Conservation (phyloP, 1,140 invertebrate genomes). For the Lutraria rhynchaena region DNA sequence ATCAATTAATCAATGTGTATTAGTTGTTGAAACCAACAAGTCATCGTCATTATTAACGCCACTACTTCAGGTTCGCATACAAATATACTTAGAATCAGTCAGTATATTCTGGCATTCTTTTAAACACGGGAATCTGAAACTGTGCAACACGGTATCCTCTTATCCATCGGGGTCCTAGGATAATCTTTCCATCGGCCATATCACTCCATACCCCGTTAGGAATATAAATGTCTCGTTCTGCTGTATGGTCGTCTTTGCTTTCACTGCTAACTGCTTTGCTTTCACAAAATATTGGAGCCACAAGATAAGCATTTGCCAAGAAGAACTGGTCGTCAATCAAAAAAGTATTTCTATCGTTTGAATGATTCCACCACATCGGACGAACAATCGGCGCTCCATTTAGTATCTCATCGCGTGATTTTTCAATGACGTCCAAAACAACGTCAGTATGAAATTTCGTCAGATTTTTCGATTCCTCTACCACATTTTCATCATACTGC, state of each 20-base stretch:
- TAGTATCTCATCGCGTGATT: slow-evolving; percentile 85
- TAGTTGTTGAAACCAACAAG: too few relatives aligned
- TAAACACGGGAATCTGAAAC: slow-evolving; percentile 46
- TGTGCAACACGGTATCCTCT: slow-evolving; percentile 24
- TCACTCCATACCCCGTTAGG: slow-evolving; percentile 55
- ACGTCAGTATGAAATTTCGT: slow-evolving; percentile 88
- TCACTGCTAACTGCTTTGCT: slow-evolving; percentile 70
- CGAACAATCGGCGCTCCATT: slow-evolving; percentile 87
- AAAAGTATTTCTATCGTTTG: slow-evolving; percentile 89
- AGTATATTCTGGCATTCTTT: slow-evolving; percentile 39
- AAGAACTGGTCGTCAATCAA: slow-evolving; percentile 91
- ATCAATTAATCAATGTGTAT: too few relatives aligned
- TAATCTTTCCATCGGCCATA: slow-evolving; percentile 1
- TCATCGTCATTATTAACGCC: too few relatives aligned
- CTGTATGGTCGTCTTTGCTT: not conserved
- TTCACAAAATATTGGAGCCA: slow-evolving; percentile 90
- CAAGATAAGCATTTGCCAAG: slow-evolving; percentile 90
- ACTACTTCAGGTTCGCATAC: too few relatives aligned
- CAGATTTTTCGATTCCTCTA: slow-evolving; percentile 86
- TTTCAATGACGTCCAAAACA: slow-evolving; percentile 83
- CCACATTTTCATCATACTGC: slow-evolving; percentile 89
- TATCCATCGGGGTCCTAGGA: slow-evolving; percentile 49
- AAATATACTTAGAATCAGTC: too few relatives aligned
- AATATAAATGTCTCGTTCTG: slow-evolving; percentile 48
- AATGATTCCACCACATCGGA: slow-evolving; percentile 95